Evolutionary conservation across 2,113 vertebrate genomes (phyloP), one percentile per base, ranked within the genome.

Genomic region (Psettodes erumei): DNA sequence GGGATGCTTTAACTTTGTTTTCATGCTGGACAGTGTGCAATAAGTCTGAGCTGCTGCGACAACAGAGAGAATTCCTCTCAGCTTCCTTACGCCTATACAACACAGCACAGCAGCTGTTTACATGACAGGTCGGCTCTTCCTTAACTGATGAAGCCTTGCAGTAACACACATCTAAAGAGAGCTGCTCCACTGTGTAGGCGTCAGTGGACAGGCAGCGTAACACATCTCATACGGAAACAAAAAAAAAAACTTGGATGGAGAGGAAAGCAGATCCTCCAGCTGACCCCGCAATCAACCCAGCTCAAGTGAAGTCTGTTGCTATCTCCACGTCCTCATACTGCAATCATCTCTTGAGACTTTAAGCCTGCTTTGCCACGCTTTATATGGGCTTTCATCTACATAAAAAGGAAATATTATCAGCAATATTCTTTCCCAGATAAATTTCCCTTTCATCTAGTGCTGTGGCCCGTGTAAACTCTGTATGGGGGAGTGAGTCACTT

Each of bases 211-310:
- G 11, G 12, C 62, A 30, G n/a, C 0, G 18, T 11, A 42, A 4
- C 72, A 19, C 15, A 1, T 9, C 25, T 60, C 47, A 56, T 7
- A 18, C 21, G 25, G 58, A 62, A 15, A 8, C 42, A 9, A 6
- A 28, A 8, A 27, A 16, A 68, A 1, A 4, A 53, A 35, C 54
- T 33, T 33, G 42, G 15, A 69, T 28, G 40, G 6, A 11, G 27
- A 72, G 40, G 59, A 30, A 67, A 51, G 51, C 37, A 71, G 76
- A 85, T 81, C 75, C 75, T 69, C 13, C 58, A 35, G 43, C 69
- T 77, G 82, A 83, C 84, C 86, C 58, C 45, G 16, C 3, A 3
- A 65, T 87, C 86, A 86, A 79, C 80, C 69, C 62, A 42, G 23
- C 18, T 66, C 35, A 67, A 55, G 55, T 77, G 38, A 33, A 84